Conservation (phyloP, 1,140 invertebrate species). For the Apis florea region DNA sequence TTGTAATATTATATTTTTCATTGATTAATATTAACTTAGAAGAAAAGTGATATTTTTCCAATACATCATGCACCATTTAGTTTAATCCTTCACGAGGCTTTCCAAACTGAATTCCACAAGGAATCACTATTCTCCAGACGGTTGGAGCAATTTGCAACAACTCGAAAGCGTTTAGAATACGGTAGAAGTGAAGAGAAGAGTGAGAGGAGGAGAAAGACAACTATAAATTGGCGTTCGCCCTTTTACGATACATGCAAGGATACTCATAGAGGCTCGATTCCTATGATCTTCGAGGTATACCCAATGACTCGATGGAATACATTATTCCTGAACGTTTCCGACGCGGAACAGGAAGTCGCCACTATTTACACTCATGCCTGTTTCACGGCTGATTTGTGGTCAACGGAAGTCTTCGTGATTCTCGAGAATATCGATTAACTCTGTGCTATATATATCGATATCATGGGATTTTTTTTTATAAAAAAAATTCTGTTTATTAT, state of each 20-base stretch:
- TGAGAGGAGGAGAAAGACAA: background rate
- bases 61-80: background rate
- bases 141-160: background rate
- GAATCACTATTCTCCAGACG: slow-evolving; percentile 1
- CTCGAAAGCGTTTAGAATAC: slow-evolving; percentile 1
- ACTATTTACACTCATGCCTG: background rate
- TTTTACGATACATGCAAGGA: background rate
- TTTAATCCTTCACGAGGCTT: background rate
- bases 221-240: background rate
- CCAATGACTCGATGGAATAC: background rate
- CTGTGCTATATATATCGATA: no score
- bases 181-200: background rate
- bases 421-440: background rate
- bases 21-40: background rate
- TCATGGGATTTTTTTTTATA: background rate
- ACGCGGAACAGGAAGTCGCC: background rate
- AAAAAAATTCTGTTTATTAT: background rate
- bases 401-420: background rate
- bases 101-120: background rate
- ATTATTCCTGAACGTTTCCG: background rate
- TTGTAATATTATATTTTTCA: no score
- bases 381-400: background rate
- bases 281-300: background rate
- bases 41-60: background rate
- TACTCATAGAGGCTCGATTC: background rate